Percentiles rank a stretch among this genome's conserved stretches.
phyloP scores from a whole-genome alignment of 2,113 vertebrate species.

The Phalacrocorax aristotelis region DNA sequence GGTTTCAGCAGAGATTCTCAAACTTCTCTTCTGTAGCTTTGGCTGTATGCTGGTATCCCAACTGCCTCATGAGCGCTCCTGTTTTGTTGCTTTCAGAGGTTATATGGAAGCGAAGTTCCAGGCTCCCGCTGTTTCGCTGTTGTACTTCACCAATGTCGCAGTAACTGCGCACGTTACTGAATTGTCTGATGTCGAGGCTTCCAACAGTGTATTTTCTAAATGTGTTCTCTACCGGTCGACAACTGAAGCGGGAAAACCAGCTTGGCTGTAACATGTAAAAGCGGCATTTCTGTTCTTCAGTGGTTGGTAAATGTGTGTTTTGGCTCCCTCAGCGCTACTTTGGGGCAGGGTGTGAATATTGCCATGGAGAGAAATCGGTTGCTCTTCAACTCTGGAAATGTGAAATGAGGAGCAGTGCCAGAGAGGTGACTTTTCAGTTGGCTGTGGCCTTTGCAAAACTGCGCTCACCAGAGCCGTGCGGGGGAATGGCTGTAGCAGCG shows the following conservation, averaged over 20 bases:
- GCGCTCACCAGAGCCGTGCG: fast-evolving
- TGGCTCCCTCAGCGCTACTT: not conserved
- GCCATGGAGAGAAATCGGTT: not conserved
- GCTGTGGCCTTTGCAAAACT: not conserved
- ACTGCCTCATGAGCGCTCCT: fast-evolving
- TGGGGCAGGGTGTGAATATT: not conserved
- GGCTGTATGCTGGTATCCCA: not conserved
- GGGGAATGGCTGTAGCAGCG: not conserved
- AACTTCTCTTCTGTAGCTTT: not conserved
- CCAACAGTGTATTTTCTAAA: not conserved
- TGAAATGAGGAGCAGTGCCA: not conserved
- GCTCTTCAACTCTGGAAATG: not conserved
- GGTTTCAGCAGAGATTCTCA: fast-evolving
- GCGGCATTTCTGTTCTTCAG: not conserved
- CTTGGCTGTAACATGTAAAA: not conserved
- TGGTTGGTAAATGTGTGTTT: not conserved
- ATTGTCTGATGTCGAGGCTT: not conserved
- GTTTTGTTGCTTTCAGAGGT: not conserved
- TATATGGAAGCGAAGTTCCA: not conserved
- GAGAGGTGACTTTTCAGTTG: not conserved
- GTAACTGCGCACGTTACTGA: fast-evolving
- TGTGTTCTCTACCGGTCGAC: not conserved
- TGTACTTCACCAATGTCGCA: fast-evolving
- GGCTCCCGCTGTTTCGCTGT: not conserved
- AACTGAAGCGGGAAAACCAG: not conserved